Percentiles rank a stretch among this genome's conserved stretches.
Conservation (phyloP, 1,140 invertebrate species). For the Lucilia sericata region DNA sequence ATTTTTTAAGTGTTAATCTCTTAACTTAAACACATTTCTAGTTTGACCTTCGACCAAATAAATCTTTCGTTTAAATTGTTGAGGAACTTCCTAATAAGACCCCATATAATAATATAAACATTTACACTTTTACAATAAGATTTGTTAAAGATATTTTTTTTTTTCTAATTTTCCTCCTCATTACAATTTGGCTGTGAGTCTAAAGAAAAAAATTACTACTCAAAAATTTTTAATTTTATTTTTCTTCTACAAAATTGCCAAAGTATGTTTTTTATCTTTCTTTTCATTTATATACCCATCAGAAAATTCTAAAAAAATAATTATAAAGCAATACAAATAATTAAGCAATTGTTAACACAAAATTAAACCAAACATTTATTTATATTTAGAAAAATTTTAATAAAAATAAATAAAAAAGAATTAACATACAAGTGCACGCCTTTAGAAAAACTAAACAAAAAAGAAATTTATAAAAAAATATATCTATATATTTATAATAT, state of each 20-base stretch:
- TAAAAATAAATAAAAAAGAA: not conserved
- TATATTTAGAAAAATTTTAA: not conserved
- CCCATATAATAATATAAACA: not conserved
- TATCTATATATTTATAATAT: not conserved
- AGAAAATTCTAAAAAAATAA: not conserved
- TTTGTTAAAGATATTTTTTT: not conserved
- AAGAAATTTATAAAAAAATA: not conserved
- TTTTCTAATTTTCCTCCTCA: too few relatives aligned
- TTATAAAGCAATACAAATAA: not conserved
- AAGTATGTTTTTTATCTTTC: not conserved
- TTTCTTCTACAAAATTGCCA: too few relatives aligned
- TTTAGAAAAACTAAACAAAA: not conserved
- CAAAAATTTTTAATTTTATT: not conserved
- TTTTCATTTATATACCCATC: not conserved
- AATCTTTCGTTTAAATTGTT: conserved; percentile 10
- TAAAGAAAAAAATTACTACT: too few relatives aligned
- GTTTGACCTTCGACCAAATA: not conserved
- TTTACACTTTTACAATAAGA: not conserved
- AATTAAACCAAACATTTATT: not conserved
- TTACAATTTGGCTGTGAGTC: too few relatives aligned
- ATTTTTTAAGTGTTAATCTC: too few relatives aligned
- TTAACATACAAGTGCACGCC: not conserved
- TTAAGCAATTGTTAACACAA: conserved; percentile 11
- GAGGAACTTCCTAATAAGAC: conserved; percentile 1
- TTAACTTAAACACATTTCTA: not conserved